Evolutionary conservation across 37 sponge, comb jelly and placozoan species (phyloP), one percentile per base, ranked within the genome.

Genomic region (Oscarella lobularis): DNA sequence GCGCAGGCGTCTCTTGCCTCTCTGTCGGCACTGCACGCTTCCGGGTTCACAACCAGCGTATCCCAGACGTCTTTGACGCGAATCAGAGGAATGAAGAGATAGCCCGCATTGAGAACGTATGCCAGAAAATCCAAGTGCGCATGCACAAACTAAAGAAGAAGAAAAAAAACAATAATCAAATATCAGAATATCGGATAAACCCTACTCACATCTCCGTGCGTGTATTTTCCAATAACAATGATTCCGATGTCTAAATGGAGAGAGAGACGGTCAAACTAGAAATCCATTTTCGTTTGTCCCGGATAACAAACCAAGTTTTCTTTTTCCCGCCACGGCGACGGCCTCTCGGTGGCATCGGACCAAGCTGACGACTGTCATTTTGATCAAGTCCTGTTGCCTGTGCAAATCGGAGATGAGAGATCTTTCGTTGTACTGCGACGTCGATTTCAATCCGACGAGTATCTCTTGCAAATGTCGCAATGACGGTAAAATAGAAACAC

Each of bases 11-110:
- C 9, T 20, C 87, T 67, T 67, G 85, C 88, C 75, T 67, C 40
- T 82, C 83, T 85, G 60, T 92, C 92, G 35, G 39, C 75, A 3
- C 77, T 74, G 70, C 92, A 91, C 48, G 87, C 78, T 37, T 87
- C 33, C 0, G 85, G 88, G 70, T 85, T 87, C 30, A 75, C 66
- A 5, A 89, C 73, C 3, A 91, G 71, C 31, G 78, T 67, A 36
- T 91, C 92, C 92, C 92, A 91, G 31, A 91, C 81, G 36, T 91
- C 92, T 39, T n/a, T 41, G 32, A 84, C 88, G 36, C 88, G 72
- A 78, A 82, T 81, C n/a, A 40, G 27, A 0, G 92, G 87, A 32
- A 91, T 39, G 81, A 87, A 91, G 39, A 91, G 77, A 2, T 82
- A 82, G 31, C 92, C 92, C 38, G 85, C 92, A 70, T 85, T 78